Conservation (phyloP, 2,888 invertebrate species). For the Orthosia cruda region DNA sequence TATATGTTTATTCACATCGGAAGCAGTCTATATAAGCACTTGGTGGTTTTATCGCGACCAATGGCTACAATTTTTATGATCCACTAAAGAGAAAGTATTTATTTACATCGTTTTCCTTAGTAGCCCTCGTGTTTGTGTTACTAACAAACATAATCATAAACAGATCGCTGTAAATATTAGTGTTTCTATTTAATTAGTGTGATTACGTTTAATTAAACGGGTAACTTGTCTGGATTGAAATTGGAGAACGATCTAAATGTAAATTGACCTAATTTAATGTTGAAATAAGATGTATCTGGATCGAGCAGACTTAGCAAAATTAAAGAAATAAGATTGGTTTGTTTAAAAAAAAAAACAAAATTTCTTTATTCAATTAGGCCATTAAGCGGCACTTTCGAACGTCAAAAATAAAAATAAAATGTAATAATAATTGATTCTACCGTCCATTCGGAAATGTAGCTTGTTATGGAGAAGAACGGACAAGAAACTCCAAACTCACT, state of each 20-base stretch:
- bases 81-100: slow-evolving; percentile 31
- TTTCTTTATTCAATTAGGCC: too few relatives aligned
- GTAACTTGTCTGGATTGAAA: background rate
- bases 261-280: slow-evolving; percentile 14
- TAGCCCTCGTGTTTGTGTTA: slow-evolving; percentile 44
- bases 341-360: too few relatives aligned
- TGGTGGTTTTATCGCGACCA: slow-evolving; percentile 26
- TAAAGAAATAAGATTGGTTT: background rate
- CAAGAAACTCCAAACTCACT: too few relatives aligned
- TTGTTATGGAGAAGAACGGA: too few relatives aligned
- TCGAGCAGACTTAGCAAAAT: background rate
- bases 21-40: slow-evolving; percentile 10
- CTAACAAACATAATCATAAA: slow-evolving; percentile 29
- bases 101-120: slow-evolving; percentile 47
- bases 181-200: background rate
- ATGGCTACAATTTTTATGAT: slow-evolving; percentile 36
- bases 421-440: too few relatives aligned
- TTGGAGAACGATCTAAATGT: background rate
- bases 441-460: too few relatives aligned
- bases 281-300: background rate
- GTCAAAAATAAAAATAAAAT: too few relatives aligned
- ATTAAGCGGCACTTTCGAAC: too few relatives aligned
- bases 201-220: slow-evolving; percentile 14
- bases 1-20: slow-evolving; percentile 11
- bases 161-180: background rate